Conservation (phyloP, 2,797 vertebrate genomes). For the Alcedo quadribrachys region DNA sequence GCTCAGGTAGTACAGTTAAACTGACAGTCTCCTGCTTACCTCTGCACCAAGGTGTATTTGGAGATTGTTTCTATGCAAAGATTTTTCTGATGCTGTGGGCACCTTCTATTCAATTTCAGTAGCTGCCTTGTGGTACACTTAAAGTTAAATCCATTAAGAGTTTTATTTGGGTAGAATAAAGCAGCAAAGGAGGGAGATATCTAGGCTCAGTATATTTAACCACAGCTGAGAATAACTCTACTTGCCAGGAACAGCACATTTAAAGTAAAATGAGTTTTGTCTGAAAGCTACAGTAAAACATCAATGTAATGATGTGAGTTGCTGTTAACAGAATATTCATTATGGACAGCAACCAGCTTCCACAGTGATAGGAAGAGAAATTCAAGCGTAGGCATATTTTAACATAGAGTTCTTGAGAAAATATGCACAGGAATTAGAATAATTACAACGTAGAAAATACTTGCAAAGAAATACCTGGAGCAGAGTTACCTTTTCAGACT, state of each 20-base stretch:
- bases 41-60: background rate
- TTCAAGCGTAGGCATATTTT: no score
- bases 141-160: background rate
- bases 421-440: no score
- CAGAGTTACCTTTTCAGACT: background rate
- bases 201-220: background rate
- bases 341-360: no score
- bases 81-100: background rate
- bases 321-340: no score
- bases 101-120: background rate
- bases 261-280: no score
- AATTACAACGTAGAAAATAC: no score
- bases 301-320: no score
- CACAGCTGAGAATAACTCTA: no score
- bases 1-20: background rate
- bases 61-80: accelerated
- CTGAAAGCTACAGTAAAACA: no score
- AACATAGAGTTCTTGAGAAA: no score
- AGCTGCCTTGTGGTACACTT: accelerated
- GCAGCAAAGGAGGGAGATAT: background rate
- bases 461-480: background rate
- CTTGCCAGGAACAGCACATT: no score
- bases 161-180: background rate
- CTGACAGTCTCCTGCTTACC: background rate
- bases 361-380: no score